These are phyloP conservation scores for Hippasteria phrygiana DNA, from an alignment of 53 echinoderm and acorn worm genomes.

Conservation along the genomic window DNA sequence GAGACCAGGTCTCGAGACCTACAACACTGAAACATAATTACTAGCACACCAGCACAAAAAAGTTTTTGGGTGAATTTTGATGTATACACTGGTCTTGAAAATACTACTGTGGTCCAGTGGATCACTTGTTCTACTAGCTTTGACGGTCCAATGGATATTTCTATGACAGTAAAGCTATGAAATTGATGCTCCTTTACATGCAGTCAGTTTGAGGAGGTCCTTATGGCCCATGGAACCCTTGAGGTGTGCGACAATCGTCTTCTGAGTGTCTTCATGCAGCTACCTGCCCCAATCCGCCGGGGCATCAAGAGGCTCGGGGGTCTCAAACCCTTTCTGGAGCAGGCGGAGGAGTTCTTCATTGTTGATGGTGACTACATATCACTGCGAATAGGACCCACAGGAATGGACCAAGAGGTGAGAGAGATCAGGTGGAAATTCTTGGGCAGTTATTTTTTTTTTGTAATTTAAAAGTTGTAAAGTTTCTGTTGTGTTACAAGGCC, in stretches of 20 bases:
- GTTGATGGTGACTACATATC: slow-evolving; percentile 68
- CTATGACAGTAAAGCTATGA: no score
- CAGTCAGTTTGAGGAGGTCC: slow-evolving; percentile 60
- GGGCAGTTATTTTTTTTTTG: neutral
- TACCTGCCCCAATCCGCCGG: slow-evolving; percentile 71
- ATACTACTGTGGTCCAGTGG: no score
- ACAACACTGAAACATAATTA: no score
- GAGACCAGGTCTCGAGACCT: no score
- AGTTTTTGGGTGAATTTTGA: no score
- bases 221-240: slow-evolving; percentile 58
- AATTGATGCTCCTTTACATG: no score
- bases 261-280: slow-evolving; percentile 76
- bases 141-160: no score
- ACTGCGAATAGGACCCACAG: slow-evolving; percentile 43
- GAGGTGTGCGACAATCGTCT: slow-evolving; percentile 75
- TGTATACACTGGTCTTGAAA: no score
- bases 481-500: no score
- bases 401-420: slow-evolving; percentile 14
- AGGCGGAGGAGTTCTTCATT: slow-evolving; percentile 52
- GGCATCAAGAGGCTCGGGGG: slow-evolving; percentile 84
- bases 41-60: no score
- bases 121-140: no score
- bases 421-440: neutral
- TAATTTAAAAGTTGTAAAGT: neutral
- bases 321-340: slow-evolving; percentile 68